These are phyloP conservation scores for Pseudois nayaur DNA, from an alignment of 2,113 vertebrate species.

Conservation along the genomic window DNA sequence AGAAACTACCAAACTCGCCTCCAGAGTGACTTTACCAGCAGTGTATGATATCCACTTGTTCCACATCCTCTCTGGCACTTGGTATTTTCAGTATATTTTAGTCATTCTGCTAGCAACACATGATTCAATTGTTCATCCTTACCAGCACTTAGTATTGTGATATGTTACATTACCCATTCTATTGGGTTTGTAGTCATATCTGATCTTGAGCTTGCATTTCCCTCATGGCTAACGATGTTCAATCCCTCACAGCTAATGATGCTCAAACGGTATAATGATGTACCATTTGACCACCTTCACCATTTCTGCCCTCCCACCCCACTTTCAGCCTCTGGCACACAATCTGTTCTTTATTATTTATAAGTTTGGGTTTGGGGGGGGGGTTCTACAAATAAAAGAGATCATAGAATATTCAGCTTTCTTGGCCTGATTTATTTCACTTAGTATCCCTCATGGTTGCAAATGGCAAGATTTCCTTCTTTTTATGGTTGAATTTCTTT, in stretches of 20 bases:
- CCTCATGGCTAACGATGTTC: neutral
- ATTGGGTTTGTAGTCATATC: neutral
- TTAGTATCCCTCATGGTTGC: neutral
- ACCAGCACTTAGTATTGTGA: neutral
- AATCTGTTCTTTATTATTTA: neutral
- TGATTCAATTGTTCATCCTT: neutral
- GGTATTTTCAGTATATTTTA: neutral
- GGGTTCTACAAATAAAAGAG: neutral
- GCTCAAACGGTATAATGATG: neutral
- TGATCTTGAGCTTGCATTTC: neutral
- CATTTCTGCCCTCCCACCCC: neutral
- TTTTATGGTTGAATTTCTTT: neutral
- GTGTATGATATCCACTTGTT: neutral
- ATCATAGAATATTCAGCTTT: neutral
- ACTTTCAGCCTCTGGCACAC: neutral
- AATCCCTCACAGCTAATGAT: neutral
- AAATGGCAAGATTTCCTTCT: neutral
- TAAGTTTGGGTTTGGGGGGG: neutral
- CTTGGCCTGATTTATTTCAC: neutral
- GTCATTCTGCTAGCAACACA: neutral
- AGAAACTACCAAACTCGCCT: neutral
- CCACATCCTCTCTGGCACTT: neutral
- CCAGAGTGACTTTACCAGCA: neutral
- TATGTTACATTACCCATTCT: neutral
- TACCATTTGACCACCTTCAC: neutral